Percentiles rank a stretch among this genome's conserved stretches.
phyloP scores from a whole-genome alignment of 2,113 vertebrate genomes.

The Pomatostomus ruficeps region DNA sequence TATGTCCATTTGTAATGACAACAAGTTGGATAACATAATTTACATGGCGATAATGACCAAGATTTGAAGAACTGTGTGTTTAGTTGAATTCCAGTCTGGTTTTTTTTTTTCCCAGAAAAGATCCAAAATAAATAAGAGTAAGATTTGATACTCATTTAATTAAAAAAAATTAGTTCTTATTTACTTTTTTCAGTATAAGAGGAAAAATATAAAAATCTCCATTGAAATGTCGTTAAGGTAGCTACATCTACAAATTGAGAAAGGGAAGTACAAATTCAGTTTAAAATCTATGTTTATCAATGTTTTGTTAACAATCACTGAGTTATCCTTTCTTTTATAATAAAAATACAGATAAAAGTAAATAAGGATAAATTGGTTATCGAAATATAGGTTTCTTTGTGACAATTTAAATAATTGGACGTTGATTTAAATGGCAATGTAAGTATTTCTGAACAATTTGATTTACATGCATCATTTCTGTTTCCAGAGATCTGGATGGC shows the following conservation, averaged over 20 bases:
- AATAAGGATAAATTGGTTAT: not conserved
- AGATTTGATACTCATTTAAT: not conserved
- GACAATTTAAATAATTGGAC: not conserved
- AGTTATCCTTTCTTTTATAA: not conserved
- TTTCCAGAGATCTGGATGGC: not conserved
- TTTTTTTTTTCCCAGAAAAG: accelerated
- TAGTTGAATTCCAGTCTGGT: not conserved
- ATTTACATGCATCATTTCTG: not conserved
- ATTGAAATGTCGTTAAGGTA: not conserved
- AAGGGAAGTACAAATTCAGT: not conserved
- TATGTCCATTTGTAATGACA: not conserved
- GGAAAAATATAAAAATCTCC: not conserved
- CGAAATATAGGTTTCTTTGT: not conserved
- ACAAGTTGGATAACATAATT: not conserved
- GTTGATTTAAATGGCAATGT: not conserved
- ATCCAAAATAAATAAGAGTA: not conserved
- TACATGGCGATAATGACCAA: not conserved
- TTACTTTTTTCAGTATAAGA: not conserved
- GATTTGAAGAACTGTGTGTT: not conserved
- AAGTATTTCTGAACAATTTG: not conserved
- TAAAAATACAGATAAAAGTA: not conserved
- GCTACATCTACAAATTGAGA: not conserved
- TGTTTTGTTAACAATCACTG: not conserved
- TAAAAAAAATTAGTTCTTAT: no score
- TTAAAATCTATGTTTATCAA: not conserved